phyloP scores from a whole-genome alignment of 2,113 vertebrate species.

The Phyllopteryx taeniolatus region DNA sequence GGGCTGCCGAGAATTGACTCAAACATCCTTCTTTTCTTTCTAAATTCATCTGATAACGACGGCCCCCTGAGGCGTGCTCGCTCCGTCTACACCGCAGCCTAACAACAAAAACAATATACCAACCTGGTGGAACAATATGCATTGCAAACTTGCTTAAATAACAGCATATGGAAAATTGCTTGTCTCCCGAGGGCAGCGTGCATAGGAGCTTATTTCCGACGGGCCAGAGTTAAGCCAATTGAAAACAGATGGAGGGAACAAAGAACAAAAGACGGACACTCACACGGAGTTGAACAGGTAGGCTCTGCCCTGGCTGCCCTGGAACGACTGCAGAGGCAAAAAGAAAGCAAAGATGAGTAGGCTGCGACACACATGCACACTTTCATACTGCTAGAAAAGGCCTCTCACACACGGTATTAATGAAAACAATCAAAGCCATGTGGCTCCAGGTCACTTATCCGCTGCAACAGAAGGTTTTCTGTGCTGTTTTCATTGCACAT shows the following conservation, averaged over 20 bases:
- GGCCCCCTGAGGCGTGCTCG: conserved; percentile 18
- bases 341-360: conserved; percentile 22
- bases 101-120: conserved; percentile 14
- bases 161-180: conserved; percentile 3
- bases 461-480: conserved; percentile 17
- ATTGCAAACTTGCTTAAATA: conserved; percentile 6
- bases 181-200: conserved; percentile 12
- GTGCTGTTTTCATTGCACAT: conserved; percentile 20
- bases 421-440: neutral
- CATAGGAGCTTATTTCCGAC: conserved; percentile 2
- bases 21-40: conserved; percentile 37
- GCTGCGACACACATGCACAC: conserved; percentile 7
- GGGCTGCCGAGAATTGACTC: conserved; percentile 24
- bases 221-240: conserved; percentile 2
- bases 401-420: neutral
- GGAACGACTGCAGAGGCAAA: conserved; percentile 81
- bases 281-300: conserved; percentile 96
- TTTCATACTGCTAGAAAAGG: neutral
- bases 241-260: conserved; percentile 11
- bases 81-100: conserved; percentile 2
- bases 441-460: neutral
- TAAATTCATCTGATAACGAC: conserved; percentile 36
- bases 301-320: conserved; percentile 91
- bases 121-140: neutral
- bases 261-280: conserved; percentile 60